Conservation (phyloP, 2,888 invertebrate genomes). For the Diarsia rubi region DNA sequence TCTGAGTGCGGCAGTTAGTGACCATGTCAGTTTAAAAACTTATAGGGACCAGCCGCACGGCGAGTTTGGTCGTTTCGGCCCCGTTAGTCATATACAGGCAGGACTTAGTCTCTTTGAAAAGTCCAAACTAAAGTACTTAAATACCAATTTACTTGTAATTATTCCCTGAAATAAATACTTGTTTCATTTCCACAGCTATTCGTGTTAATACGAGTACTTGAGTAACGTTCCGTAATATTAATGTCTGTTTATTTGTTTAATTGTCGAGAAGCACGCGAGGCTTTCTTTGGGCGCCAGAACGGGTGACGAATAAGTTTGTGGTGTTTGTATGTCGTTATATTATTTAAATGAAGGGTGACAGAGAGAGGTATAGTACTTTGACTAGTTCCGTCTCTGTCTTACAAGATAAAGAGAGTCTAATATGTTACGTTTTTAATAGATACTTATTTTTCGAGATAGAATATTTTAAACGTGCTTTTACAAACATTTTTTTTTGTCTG, state of each 20-base stretch:
- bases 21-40: no score
- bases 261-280: slow-evolving; percentile 48
- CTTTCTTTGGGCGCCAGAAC: neutral
- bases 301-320: slow-evolving; percentile 5
- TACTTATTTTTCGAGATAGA: neutral
- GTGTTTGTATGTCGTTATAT: slow-evolving; percentile 11
- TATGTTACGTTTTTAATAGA: no score
- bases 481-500: no score
- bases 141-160: slow-evolving; percentile 12
- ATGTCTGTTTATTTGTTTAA: slow-evolving; percentile 52
- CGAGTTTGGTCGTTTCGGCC: no score
- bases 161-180: neutral
- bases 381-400: neutral
- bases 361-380: neutral
- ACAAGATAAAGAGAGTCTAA: neutral
- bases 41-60: no score
- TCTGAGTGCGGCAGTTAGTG: no score
- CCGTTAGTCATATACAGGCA: no score
- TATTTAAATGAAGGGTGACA: slow-evolving; percentile 14
- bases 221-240: slow-evolving; percentile 30
- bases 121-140: neutral
- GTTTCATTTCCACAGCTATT: slow-evolving; percentile 7
- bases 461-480: neutral
- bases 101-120: neutral
- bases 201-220: slow-evolving; percentile 35